A percentile compares a stretch with the other conserved stretches of the same genome.
Evolutionary conservation across 1,140 invertebrate genomes (phyloP).

Genomic region (Bradynema listronoti): DNA sequence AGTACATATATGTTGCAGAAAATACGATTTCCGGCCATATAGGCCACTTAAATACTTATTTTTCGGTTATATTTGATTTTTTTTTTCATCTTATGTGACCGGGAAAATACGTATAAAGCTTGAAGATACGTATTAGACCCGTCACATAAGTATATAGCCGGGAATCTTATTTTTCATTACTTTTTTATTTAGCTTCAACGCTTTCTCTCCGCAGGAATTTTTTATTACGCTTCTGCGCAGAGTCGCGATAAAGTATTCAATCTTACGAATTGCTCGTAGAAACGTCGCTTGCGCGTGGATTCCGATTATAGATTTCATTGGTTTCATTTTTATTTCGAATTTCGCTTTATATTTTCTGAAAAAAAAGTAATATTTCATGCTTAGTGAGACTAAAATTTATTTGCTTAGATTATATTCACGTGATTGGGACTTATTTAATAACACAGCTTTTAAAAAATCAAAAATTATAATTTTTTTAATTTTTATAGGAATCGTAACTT

Average conservation of each 20-base stretch:
- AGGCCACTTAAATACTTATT: too few relatives aligned
- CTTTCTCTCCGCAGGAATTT: constrained; percentile 54
- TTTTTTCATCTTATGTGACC: constrained; percentile 1
- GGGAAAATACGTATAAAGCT: background rate
- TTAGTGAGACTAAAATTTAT: too few relatives aligned
- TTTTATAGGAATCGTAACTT: constrained; percentile 52
- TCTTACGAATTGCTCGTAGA: constrained; percentile 48
- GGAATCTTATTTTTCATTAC: constrained; percentile 6
- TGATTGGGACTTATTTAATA: too few relatives aligned
- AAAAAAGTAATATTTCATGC: too few relatives aligned
- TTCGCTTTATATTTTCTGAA: background rate
- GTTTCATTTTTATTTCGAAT: constrained; percentile 40
- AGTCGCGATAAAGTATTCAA: constrained; percentile 35
- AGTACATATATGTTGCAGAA: too few relatives aligned
- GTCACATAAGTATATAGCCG: background rate
- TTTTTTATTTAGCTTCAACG: constrained; percentile 48
- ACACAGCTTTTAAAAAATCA: too few relatives aligned
- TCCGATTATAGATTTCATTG: constrained; percentile 34
- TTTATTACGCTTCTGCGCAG: constrained; percentile 51
- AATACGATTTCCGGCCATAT: too few relatives aligned
- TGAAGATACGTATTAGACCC: background rate
- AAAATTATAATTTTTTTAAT: background rate
- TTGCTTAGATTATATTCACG: too few relatives aligned
- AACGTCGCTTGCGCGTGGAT: constrained; percentile 22
- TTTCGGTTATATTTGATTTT: too few relatives aligned